Evolutionary conservation across 2,113 vertebrate species (phyloP).

Genomic region (Muntiacus reevesi): DNA sequence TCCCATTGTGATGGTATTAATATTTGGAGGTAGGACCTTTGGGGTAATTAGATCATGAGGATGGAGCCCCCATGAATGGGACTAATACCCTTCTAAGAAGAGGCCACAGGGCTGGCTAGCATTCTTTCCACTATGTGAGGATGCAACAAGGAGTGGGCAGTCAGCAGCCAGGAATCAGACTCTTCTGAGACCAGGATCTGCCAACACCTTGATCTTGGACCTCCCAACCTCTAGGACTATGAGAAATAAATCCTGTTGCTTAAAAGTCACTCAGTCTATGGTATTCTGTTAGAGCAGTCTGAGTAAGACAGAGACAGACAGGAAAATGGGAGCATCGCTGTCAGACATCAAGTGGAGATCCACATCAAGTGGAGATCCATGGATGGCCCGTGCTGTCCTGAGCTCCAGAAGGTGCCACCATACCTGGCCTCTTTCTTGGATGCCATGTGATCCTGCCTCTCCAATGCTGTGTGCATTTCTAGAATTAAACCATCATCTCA

Average conservation of each 20-base stretch:
- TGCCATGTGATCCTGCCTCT: not conserved
- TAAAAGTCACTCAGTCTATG: not conserved
- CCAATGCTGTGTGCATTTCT: too few species aligned
- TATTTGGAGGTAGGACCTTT: not conserved
- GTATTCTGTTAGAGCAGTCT: not conserved
- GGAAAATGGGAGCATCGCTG: not conserved
- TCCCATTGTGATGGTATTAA: not conserved
- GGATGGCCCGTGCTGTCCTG: not conserved
- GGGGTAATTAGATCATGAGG: not conserved
- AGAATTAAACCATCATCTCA: not conserved
- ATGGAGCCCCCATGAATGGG: not conserved
- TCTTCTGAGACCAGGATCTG: not conserved
- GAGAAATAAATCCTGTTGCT: not conserved
- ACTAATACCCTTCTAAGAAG: not conserved
- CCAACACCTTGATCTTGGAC: not conserved
- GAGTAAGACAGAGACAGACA: not conserved
- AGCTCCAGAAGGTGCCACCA: not conserved
- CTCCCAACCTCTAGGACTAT: not conserved
- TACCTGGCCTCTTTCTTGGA: not conserved
- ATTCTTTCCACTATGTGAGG: not conserved
- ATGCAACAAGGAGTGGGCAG: not conserved
- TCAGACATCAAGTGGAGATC: not conserved
- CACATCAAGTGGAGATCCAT: not conserved
- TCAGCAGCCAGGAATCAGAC: not conserved
- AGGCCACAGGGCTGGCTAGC: not conserved